These are phyloP conservation scores for Sarcophaga carnaria DNA, from an alignment of 2,888 invertebrate genomes.

Conservation along the genomic window DNA sequence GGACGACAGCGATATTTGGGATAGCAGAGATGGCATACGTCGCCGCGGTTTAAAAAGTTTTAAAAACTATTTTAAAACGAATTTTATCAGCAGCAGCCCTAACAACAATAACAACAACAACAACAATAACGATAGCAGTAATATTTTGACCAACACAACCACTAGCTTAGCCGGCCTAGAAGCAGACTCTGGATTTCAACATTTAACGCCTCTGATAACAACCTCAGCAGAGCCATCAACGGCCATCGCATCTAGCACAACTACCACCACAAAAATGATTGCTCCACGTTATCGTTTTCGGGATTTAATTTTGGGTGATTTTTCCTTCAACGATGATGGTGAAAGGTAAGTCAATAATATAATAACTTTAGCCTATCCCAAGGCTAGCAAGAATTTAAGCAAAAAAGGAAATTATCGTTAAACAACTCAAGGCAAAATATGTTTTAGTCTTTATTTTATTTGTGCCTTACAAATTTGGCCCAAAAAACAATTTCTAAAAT, in stretches of 20 bases:
- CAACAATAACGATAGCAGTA: constrained; percentile 29
- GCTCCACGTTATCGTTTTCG: constrained; percentile 89
- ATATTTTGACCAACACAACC: neutral
- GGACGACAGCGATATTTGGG: neutral
- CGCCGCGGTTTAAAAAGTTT: constrained; percentile 36
- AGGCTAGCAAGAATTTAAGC: neutral
- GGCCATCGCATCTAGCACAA: constrained; percentile 67
- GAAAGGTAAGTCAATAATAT: constrained; percentile 86
- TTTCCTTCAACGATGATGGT: constrained; percentile 89
- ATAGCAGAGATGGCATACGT: neutral
- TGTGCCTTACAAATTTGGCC: too few species aligned
- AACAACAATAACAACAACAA: constrained; percentile 34
- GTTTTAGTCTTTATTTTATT: too few species aligned
- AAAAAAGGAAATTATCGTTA: neutral
- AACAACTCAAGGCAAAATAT: too few species aligned
- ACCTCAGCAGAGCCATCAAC: constrained; percentile 15
- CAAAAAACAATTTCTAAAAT: too few species aligned
- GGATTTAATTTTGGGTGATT: constrained; percentile 90
- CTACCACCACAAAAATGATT: constrained; percentile 77
- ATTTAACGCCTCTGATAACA: neutral
- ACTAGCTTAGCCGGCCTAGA: neutral
- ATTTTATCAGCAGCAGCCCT: constrained; percentile 20
- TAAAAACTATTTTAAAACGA: constrained; percentile 51
- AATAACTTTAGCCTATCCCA: neutral
- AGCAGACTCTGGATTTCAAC: neutral